Conservation (phyloP, 2,113 vertebrate genomes). For the Nothocercus julius region DNA sequence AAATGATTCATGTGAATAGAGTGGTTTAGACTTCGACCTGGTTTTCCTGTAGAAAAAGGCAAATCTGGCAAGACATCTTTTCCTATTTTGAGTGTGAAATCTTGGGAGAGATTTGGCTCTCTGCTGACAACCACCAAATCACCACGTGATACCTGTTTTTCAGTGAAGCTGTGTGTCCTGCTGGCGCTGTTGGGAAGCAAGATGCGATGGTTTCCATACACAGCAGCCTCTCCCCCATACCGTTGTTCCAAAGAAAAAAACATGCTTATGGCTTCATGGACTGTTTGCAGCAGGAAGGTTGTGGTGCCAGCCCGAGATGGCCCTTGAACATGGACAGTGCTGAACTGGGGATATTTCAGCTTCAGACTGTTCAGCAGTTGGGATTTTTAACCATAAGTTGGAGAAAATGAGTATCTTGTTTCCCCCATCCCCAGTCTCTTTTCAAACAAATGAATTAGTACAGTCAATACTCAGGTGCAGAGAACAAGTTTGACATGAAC, state of each 20-base stretch:
- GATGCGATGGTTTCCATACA: slow-evolving; percentile 20
- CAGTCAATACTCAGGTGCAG: neutral
- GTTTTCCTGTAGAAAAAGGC: neutral
- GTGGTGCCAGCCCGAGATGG: neutral
- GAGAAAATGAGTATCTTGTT: neutral
- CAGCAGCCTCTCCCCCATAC: neutral
- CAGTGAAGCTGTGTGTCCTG: slow-evolving; percentile 16
- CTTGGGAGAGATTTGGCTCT: neutral
- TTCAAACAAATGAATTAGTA: neutral
- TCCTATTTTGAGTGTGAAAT: slow-evolving; percentile 18
- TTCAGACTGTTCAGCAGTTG: neutral
- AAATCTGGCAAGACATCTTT: slow-evolving; percentile 5
- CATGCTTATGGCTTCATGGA: neutral
- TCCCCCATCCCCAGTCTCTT: neutral
- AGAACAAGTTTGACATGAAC: neutral
- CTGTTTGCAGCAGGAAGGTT: neutral
- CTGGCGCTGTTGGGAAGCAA: neutral
- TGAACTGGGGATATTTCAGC: neutral
- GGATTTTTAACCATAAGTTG: neutral
- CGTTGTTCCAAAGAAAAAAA: neutral
- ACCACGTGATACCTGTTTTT: slow-evolving; percentile 68
- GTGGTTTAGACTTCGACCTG: neutral
- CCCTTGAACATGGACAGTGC: neutral
- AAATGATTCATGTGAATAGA: neutral
- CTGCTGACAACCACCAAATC: slow-evolving; percentile 11